Conservation (phyloP, 1,140 invertebrate genomes). For the Aphidius gifuensis region DNA sequence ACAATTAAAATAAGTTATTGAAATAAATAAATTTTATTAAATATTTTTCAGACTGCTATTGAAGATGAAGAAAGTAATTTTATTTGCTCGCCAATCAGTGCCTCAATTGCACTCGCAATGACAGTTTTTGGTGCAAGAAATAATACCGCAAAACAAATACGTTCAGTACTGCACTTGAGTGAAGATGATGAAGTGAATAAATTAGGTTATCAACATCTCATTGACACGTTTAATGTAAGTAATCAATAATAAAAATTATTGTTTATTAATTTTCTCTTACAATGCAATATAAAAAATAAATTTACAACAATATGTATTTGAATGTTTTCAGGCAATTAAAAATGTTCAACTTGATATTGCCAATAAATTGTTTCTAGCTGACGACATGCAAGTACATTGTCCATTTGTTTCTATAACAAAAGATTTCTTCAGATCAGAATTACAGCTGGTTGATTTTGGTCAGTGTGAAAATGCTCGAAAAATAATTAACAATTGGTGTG, state of each 20-base stretch:
- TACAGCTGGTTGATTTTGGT: conserved; percentile 58
- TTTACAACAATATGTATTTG: too few relatives aligned
- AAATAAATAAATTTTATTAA: background rate
- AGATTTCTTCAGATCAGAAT: conserved; percentile 53
- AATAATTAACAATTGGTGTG: conserved; percentile 70
- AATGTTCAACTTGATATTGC: conserved; percentile 59
- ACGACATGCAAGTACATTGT: too few relatives aligned
- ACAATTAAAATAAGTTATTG: too few relatives aligned
- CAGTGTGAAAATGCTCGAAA: conserved; percentile 42
- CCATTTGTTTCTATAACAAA: too few relatives aligned
- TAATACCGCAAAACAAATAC: conserved; percentile 58
- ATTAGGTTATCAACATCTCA: conserved; percentile 28
- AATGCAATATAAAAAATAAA: too few relatives aligned
- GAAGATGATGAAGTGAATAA: conserved; percentile 31
- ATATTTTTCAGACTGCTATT: conserved; percentile 23
- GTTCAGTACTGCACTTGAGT: conserved; percentile 46
- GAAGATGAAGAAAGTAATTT: conserved; percentile 47
- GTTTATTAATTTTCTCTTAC: background rate
- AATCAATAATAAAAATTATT: background rate
- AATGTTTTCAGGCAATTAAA: conserved; percentile 36
- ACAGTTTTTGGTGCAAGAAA: conserved; percentile 57
- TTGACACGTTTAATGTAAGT: conserved; percentile 34
- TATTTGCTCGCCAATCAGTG: conserved; percentile 61
- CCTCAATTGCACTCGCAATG: conserved; percentile 59
- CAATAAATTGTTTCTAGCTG: conserved; percentile 50